Conservation (phyloP, 1,140 invertebrate genomes). For the Calliphora vicina region DNA sequence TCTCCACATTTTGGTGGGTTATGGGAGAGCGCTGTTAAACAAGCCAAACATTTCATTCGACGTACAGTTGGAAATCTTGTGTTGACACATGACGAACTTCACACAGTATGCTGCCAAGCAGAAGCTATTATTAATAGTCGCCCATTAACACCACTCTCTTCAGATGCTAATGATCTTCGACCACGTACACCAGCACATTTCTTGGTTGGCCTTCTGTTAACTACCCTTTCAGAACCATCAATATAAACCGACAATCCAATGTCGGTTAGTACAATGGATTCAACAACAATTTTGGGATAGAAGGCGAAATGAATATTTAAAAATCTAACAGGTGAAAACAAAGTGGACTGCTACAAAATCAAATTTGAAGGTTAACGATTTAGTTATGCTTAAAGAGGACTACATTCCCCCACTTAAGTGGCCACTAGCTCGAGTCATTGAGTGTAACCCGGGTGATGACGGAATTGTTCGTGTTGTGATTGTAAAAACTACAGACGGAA, state of each 20-base stretch:
- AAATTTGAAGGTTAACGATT: slow-evolving; percentile 44
- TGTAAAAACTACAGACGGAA: slow-evolving; percentile 45
- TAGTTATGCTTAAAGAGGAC: slow-evolving; percentile 59
- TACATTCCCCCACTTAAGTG: slow-evolving; percentile 54
- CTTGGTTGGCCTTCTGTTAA: slow-evolving; percentile 17
- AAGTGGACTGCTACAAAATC: slow-evolving; percentile 49
- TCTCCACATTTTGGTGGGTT: slow-evolving; percentile 27
- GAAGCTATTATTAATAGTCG: slow-evolving; percentile 26
- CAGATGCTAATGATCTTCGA: background rate
- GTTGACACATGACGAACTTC: slow-evolving; percentile 25
- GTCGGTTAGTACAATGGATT: background rate
- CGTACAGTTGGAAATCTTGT: background rate
- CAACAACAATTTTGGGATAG: slow-evolving; percentile 22
- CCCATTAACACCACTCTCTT: background rate
- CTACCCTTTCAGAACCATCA: background rate
- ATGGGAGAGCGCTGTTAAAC: slow-evolving; percentile 30
- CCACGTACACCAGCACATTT: slow-evolving; percentile 24
- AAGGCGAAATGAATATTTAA: slow-evolving; percentile 49
- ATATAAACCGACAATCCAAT: background rate
- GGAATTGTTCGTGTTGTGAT: slow-evolving; percentile 47
- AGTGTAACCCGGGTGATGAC: slow-evolving; percentile 49
- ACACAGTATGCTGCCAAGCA: slow-evolving; percentile 7
- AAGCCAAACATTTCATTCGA: background rate
- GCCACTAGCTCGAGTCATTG: slow-evolving; percentile 48
- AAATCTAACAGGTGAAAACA: slow-evolving; percentile 46